A percentile compares a stretch with the other conserved stretches of the same genome.
Conservation (phyloP, 2,797 vertebrate species). For the Bothrops alternatus region DNA sequence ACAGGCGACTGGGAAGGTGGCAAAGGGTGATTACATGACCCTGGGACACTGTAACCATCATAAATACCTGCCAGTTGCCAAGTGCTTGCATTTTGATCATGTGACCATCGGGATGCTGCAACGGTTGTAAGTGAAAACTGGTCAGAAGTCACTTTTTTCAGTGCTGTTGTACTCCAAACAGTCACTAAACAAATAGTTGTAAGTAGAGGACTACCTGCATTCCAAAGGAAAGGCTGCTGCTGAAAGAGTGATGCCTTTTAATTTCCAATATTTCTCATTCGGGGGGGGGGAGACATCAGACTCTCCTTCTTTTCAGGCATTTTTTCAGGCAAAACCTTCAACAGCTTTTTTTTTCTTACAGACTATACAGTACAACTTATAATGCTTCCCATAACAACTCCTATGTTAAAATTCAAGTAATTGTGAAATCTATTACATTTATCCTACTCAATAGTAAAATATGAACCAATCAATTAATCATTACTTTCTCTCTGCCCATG, state of each 20-base stretch:
- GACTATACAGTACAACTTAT: constrained; percentile 47
- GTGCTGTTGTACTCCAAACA: neutral
- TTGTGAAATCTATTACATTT: constrained; percentile 61
- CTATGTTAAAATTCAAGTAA: constrained; percentile 61
- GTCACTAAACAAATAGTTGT: neutral
- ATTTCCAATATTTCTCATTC: neutral
- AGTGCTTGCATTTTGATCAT: neutral
- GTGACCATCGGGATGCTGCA: neutral
- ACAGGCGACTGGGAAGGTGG: neutral
- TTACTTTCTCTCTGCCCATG: neutral
- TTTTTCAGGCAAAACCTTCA: neutral
- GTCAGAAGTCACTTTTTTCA: neutral
- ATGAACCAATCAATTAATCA: constrained; percentile 64
- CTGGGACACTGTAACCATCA: neutral
- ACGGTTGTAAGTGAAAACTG: neutral
- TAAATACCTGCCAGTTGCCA: neutral
- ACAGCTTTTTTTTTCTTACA: neutral
- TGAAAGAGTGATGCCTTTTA: neutral
- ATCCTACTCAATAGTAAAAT: constrained; percentile 59
- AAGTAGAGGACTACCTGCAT: neutral
- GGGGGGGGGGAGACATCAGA: neutral
- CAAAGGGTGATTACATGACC: neutral
- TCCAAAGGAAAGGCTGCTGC: neutral
- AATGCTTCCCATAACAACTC: constrained; percentile 58
- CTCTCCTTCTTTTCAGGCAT: neutral